phyloP scores from a whole-genome alignment of 2,113 vertebrate species.

The Dipodomys ordii region DNA sequence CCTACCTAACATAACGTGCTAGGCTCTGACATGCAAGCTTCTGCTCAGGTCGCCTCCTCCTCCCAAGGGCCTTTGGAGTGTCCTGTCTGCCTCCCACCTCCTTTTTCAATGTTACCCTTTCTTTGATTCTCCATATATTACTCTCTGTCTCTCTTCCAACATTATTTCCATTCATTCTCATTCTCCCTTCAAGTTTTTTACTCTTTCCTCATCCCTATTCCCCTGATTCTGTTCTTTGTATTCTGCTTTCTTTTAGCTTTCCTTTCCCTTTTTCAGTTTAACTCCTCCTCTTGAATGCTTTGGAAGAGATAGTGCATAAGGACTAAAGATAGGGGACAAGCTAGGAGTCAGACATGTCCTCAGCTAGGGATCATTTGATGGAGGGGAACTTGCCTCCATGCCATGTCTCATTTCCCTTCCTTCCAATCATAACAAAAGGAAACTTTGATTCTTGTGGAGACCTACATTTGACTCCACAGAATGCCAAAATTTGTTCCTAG shows the following conservation, averaged over 20 bases:
- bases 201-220: not conserved
- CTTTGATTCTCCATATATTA: not conserved
- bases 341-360: not conserved
- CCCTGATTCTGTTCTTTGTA: not conserved
- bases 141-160: not conserved
- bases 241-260: not conserved
- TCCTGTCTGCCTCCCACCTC: not conserved
- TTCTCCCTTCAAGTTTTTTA: conserved; percentile 6
- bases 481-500: not conserved
- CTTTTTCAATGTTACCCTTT: not conserved
- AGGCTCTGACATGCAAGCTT: not conserved
- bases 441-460: not conserved
- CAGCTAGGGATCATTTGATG: not conserved
- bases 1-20: not conserved
- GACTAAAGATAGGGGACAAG: not conserved
- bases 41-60: not conserved
- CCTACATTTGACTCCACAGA: not conserved
- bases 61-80: no score
- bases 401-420: not conserved
- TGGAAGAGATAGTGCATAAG: not conserved
- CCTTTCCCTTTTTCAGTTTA: not conserved
- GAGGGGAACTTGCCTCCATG: not conserved
- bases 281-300: not conserved
- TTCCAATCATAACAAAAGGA: conserved; percentile 1
- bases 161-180: not conserved